Evolutionary conservation across 2,113 vertebrate species (phyloP).

Genomic region (Chascanopsetta lugubris): DNA sequence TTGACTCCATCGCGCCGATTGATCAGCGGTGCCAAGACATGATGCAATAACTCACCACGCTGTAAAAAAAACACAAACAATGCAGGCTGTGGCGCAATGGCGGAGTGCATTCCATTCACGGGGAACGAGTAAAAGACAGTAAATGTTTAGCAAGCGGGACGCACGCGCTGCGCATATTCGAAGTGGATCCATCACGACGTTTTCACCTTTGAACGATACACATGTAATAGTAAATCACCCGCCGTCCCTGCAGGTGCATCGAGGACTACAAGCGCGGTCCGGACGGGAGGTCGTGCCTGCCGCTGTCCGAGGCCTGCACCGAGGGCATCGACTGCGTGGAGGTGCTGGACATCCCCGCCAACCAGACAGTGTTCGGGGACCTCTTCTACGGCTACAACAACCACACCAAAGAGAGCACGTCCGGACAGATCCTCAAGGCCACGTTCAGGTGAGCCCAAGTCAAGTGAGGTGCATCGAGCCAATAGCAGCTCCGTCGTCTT

Average conservation of each 20-base stretch:
- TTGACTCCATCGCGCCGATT: background rate
- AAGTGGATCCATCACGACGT: too few species aligned
- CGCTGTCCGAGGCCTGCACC: conserved; percentile 89
- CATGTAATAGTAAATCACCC: too few species aligned
- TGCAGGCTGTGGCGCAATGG: background rate
- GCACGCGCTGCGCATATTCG: too few species aligned
- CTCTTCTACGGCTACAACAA: conserved; percentile 98
- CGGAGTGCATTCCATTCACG: too few species aligned
- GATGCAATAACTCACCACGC: background rate
- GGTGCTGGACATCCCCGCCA: conserved; percentile 89
- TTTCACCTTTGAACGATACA: too few species aligned
- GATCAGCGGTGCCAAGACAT: background rate
- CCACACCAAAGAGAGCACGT: conserved; percentile 88
- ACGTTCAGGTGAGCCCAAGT: conserved; percentile 87
- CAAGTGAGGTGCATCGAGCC: conserved; percentile 31
- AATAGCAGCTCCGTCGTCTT: conserved; percentile 43
- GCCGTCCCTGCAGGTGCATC: conserved; percentile 87
- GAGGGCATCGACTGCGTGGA: conserved; percentile 89
- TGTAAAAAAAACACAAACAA: background rate
- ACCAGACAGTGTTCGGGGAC: conserved; percentile 96
- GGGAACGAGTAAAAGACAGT: too few species aligned
- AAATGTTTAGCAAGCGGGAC: background rate
- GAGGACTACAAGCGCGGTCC: conserved; percentile 94
- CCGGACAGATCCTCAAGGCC: conserved; percentile 93
- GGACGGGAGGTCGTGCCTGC: conserved; percentile 92